Base-by-base conservation (phyloP, 2,113 vertebrate genomes). In the Mystacornis crossleyi region DNA sequence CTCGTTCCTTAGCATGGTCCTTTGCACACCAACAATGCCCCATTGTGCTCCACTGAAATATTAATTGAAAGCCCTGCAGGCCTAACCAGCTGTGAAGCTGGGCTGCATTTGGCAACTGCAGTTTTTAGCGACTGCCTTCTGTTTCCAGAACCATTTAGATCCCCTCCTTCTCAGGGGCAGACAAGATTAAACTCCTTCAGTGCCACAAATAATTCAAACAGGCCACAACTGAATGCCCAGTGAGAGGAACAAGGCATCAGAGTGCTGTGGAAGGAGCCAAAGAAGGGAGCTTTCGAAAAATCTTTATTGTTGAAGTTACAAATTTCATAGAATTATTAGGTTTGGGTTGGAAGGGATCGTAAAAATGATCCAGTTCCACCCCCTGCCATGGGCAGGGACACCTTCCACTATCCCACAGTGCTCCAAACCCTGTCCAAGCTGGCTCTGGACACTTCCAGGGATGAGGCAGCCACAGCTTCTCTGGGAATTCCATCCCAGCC, bases 1-100 rank as follows among this genome's bases (percentile, higher is more conserved):
- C 34, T 77, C 43, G 5, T 42, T 79, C 23, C 24, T 38, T 28
- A 14, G 10, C 65, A 93, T 3, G 40, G 15, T 66, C 60, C 75
- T 53, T 5, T 90, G 93, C 92, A 80, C 85, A 86, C 55, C 84
- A 86, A 89, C 72, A 96, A 91, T 85, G 66, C 7, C 62, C 77
- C 54, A 61, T 66, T 91, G 66, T 95, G 26, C 13, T 50, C 34
- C 71, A 28, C 62, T 65, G 71, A 79, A 91, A 82, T 54, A 83
- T 67, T 40, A 38, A 85, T 10, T 51, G 64, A 16, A 28, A 62
- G 48, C 33, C 54, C 67, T 77, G 69, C 71, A 83, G 51, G 73
- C 12, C 33, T 4, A 74, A 29, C 29, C 54, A 88, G 71, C 70
- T 82, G 47, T 69, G 70, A 73, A 81, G 66, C 45, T 58, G 45